Evolutionary conservation across 1,140 invertebrate species (phyloP).

Genomic region (Zophobas morio): DNA sequence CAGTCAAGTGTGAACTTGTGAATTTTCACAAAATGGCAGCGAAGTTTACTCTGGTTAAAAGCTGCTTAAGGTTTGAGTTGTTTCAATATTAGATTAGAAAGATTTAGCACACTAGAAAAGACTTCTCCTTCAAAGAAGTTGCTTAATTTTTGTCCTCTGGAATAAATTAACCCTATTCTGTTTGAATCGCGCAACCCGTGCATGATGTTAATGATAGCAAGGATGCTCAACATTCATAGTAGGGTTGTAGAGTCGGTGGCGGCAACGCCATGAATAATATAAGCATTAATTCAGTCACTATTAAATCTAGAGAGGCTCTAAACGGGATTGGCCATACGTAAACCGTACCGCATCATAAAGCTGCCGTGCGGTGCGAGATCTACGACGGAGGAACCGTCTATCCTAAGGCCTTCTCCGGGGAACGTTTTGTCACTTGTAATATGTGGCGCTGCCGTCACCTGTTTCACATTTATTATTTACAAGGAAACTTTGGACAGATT

Average conservation of each 20-base stretch:
- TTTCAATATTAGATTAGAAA: too few species aligned
- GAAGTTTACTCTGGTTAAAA: too few species aligned
- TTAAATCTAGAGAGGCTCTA: slow-evolving; percentile 51
- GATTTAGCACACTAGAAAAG: too few species aligned
- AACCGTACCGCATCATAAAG: slow-evolving; percentile 42
- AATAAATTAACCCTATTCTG: too few species aligned
- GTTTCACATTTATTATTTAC: slow-evolving; percentile 39
- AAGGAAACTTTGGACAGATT: slow-evolving; percentile 17
- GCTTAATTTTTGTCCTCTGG: too few species aligned
- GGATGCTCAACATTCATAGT: slow-evolving; percentile 21
- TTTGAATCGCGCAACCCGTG: neutral
- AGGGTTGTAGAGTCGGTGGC: slow-evolving; percentile 41
- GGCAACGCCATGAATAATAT: slow-evolving; percentile 53
- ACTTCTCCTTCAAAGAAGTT: neutral
- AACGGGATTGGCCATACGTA: slow-evolving; percentile 42
- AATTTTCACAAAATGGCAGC: too few species aligned
- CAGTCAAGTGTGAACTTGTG: too few species aligned
- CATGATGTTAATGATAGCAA: neutral
- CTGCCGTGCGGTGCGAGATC: slow-evolving; percentile 35
- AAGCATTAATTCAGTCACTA: slow-evolving; percentile 50
- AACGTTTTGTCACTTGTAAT: slow-evolving; percentile 39
- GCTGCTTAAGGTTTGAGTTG: too few species aligned
- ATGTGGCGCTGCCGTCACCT: slow-evolving; percentile 35
- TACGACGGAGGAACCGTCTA: slow-evolving; percentile 10
- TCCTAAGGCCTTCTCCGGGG: slow-evolving; percentile 22